Evolutionary conservation across 2,888 invertebrate genomes (phyloP), one percentile per base, ranked within the genome.

Genomic region (Erebia palarica): DNA sequence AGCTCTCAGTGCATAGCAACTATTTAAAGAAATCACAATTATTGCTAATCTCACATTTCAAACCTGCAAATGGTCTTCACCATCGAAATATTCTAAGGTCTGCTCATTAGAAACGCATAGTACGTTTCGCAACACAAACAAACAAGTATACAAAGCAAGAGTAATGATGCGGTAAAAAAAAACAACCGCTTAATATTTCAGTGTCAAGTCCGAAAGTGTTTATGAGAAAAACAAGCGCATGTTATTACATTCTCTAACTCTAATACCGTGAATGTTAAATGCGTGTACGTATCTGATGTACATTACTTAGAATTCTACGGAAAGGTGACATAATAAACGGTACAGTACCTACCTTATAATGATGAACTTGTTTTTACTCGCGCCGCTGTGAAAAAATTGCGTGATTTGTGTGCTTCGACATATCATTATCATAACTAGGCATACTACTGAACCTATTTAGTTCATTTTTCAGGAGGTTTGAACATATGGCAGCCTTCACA

Each of bases 51-150:
- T 36, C 36, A 36, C 7, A 36, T 36, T 36, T 36, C 7, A 7
- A 36, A 36, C 36, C 36, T 7, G 36, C 7, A 5, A 36, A 5
- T 7, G 36, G 36, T 36, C 36, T 36, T 36, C 36, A 36, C n/a
- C n/a, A n/a, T n/a, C n/a, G n/a, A n/a, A n/a, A n/a, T n/a, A n/a
- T n/a, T n/a, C n/a, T n/a, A n/a, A n/a, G n/a, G n/a, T n/a, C n/a
- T n/a, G n/a, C n/a, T n/a, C 7, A 36, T 36, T 36, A 7, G 7
- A 36, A 36, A 36, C 36, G 36, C 36, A n/a, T n/a, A 36, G 55
- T 74, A 49, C 58, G 72, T 76, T 71, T 74, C 78, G 69, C 73
- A 76, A 73, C 66, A 68, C 55, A 61, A 65, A 8, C 36, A 51
- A 18, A 47, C 53, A 8, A 27, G 70, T 65, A 69, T 66, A 61